Conservation (phyloP, 1,140 invertebrate species). For the Neomicropteryx cornuta region DNA sequence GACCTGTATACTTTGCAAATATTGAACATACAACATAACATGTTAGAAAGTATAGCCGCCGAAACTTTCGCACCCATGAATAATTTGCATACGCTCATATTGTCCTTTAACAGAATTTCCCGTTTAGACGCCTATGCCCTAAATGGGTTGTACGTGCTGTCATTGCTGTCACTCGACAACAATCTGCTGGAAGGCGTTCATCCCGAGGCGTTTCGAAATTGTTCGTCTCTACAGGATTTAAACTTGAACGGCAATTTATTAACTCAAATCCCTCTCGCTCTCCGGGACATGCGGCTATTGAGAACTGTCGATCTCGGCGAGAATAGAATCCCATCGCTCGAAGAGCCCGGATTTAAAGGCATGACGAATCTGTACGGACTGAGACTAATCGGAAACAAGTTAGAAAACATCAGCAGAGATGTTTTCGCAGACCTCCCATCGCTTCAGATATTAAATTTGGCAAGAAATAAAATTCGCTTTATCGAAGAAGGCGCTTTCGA, state of each 20-base stretch:
- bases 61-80: constrained; percentile 74
- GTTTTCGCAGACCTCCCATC: constrained; percentile 70
- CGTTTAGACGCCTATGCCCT: constrained; percentile 65
- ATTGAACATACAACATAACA: constrained; percentile 68
- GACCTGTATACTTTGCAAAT: constrained; percentile 75
- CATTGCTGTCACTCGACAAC: constrained; percentile 65
- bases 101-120: constrained; percentile 69
- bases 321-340: constrained; percentile 65
- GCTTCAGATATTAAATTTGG: constrained; percentile 80
- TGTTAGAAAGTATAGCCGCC: constrained; percentile 64
- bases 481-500: constrained; percentile 77
- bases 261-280: constrained; percentile 63
- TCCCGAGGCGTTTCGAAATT: constrained; percentile 71
- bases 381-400: constrained; percentile 75
- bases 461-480: constrained; percentile 68
- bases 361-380: constrained; percentile 71
- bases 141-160: constrained; percentile 68
- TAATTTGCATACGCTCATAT: constrained; percentile 69
- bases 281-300: constrained; percentile 58
- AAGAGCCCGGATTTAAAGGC: constrained; percentile 70
- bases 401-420: constrained; percentile 74
- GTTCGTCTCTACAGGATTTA: constrained; percentile 71
- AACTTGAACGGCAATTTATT: constrained; percentile 77
- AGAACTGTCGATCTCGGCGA: constrained; percentile 77
- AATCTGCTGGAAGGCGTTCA: constrained; percentile 67